Conservation (phyloP, 2,113 vertebrate species). For the Mustelus asterias region DNA sequence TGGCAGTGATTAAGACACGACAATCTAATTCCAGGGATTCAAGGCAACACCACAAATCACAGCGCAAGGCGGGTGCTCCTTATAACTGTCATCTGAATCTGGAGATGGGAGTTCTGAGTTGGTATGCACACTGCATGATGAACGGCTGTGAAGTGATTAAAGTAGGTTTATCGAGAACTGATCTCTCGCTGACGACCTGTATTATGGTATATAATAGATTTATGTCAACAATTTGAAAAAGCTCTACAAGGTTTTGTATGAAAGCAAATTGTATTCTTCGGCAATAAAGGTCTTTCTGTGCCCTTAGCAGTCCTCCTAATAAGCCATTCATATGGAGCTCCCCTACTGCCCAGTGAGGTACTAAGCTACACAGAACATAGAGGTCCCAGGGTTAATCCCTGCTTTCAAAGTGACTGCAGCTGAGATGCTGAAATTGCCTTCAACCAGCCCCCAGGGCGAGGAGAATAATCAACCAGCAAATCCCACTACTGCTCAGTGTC, state of each 20-base stretch:
- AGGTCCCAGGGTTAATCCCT: background rate
- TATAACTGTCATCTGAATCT: slow-evolving; percentile 3
- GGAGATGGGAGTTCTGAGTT: background rate
- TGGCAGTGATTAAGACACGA: background rate
- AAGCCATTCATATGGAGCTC: background rate
- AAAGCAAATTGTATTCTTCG: background rate
- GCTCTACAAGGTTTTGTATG: slow-evolving; percentile 2
- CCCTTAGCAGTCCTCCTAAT: background rate
- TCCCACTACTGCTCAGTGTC: background rate
- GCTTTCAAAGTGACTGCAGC: background rate
- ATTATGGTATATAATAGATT: background rate
- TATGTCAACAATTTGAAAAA: slow-evolving; percentile 4
- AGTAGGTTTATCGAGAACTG: background rate
- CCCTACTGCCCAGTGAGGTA: background rate
- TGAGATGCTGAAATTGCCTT: background rate
- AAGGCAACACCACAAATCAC: background rate
- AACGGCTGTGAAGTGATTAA: background rate
- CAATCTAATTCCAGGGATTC: slow-evolving; percentile 29
- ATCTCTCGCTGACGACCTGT: background rate
- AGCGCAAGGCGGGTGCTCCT: background rate
- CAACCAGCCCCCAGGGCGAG: background rate
- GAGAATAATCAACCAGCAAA: too few relatives aligned
- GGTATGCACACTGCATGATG: background rate
- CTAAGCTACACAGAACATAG: background rate
- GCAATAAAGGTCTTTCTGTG: background rate